phyloP scores from a whole-genome alignment of 2,888 invertebrate species.

The Drosophila villosipedis region DNA sequence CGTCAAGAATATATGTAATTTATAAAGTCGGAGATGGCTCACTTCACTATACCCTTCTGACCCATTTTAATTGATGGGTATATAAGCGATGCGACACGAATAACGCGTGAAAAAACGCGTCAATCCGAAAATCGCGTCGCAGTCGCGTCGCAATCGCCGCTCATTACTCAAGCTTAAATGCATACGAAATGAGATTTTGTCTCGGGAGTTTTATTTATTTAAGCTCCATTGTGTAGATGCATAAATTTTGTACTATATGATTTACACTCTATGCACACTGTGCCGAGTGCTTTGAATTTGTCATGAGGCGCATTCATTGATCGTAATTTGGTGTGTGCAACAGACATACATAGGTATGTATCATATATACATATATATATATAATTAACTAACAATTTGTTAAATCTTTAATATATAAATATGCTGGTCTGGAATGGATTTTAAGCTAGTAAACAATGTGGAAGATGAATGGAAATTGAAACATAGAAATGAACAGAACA shows the following conservation, averaged over 20 bases:
- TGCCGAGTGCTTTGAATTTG: constrained; percentile 51
- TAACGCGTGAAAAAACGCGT: constrained; percentile 45
- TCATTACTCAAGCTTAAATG: constrained; percentile 77
- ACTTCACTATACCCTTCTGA: background rate
- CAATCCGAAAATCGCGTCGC: constrained; percentile 33
- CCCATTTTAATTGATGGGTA: background rate
- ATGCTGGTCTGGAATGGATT: no score
- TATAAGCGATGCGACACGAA: constrained; percentile 17
- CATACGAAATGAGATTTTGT: constrained; percentile 79
- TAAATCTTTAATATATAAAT: background rate
- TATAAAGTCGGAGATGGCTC: background rate
- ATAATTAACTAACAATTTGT: constrained; percentile 9
- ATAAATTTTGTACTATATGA: constrained; percentile 63
- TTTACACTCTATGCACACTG: constrained; percentile 58
- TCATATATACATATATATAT: constrained; percentile 3
- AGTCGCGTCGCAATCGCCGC: constrained; percentile 40
- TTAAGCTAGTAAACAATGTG: no score
- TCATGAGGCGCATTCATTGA: constrained; percentile 45
- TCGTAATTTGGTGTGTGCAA: constrained; percentile 22
- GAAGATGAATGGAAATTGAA: constrained; percentile 3
- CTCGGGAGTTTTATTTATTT: constrained; percentile 60
- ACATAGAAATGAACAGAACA: background rate
- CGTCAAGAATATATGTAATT: background rate
- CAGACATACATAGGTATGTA: constrained; percentile 10
- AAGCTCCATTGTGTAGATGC: constrained; percentile 48